Base-by-base conservation (phyloP, 2,888 invertebrate species). In the Thymelicus acteon region DNA sequence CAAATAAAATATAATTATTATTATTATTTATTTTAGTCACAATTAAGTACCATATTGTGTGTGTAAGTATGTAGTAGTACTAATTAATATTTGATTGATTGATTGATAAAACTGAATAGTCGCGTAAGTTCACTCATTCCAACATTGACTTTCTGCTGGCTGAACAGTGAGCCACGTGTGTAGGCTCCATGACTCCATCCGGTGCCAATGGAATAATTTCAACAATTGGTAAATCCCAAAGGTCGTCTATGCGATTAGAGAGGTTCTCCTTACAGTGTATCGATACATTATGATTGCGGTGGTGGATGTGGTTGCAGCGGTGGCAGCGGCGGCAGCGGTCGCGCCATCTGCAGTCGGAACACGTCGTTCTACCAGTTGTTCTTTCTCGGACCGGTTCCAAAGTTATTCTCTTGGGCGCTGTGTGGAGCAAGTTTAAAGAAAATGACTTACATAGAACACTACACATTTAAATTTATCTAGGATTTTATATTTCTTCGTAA, bases 321-420 rank as follows among this genome's bases (percentile, higher is more conserved):
- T 31, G 31, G 31, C 19, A 19, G 19, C 39, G 7, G 7, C 3
- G 39, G 7, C 19, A 19, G 19, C 39, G 7, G 7, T 7, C 2
- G 7, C 44, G 44, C 2, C 44, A 12, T 4, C 47, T 6, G 57
- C 47, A 66, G 47, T 58, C 66, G 15, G 15, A 15, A 66, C 60
- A 67, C 60, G 60, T 60, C 48, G 37, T 15, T 60, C 58, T 39
- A 24, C 19, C 67, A 58, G 66, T 66, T 66, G 66, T 67, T 67
- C 67, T 67, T 67, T 37, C 58, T 44, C 60, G 39, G 58, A 12
- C 48, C 19, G 47, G 37, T 39, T 39, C 19, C 67, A 48, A 64
- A 57, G 65, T 24, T 65, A 47, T 13, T 58, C 67, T 39, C 67
- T 19, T 48, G 60, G 49, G 67, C 10, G 39, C 39, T 44, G 65